Base-by-base conservation (phyloP, 2,113 vertebrate species). In the Scalopus aquaticus region DNA sequence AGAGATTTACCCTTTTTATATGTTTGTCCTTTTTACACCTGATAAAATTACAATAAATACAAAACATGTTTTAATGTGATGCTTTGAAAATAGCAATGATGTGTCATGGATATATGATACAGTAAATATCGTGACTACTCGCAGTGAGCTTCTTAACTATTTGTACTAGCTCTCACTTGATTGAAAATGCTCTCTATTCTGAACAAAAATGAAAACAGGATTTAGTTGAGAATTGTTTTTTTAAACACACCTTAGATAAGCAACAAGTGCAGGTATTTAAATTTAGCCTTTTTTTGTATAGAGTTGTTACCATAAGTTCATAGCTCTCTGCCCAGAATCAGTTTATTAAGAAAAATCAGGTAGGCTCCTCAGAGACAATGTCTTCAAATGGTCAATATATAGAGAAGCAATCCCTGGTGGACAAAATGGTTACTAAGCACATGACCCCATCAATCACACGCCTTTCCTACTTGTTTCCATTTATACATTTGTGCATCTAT, bases 11-110 rank as follows among this genome's bases (percentile, higher is more conserved):
- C 56, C 42, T 6, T 93, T 96, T 91, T 74, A 58, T 20, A 79
- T 88, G 78, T 94, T 92, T 97, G 90, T 60, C 87, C 76, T 92
- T 95, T 96, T 97, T 78, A 95, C 54, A 95, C 91, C 67, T 92
- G 92, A 94, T 97, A 93, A 98, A 88, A 89, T 90, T 97, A 97
- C 51, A 64, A 73, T 90, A 93, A 96, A 97, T 9, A 95, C 93
- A 96, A 97, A 96, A 88, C 67, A 32, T 51, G 91, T 67, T 91
- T 96, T 67, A 97, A 79, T 76, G 32, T 64, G 89, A 46, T 94
- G 96, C 81, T 97, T 96, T 69, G 94, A 79, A 86, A 88, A 91
- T 8, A 97, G 72, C 86, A 94, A 74, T 49, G 30, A 88, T 65
- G 54, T 96, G 94, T 96, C 88, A 90, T 46, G 15, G 95, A 73